Evolutionary conservation across 2,888 invertebrate genomes (phyloP).

Genomic region (Philopedon plagiatum): DNA sequence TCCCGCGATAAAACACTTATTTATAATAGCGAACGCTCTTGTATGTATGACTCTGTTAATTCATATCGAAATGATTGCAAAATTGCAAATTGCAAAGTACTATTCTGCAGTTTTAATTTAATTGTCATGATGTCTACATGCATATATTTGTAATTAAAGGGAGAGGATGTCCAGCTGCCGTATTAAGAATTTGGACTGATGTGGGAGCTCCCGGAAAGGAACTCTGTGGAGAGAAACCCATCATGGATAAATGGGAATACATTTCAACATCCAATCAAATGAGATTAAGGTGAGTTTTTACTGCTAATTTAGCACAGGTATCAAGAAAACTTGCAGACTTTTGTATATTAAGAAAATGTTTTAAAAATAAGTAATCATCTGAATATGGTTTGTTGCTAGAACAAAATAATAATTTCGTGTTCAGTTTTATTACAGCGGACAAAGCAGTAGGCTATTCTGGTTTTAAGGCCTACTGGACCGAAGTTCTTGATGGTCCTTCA

Average conservation of each 20-base stretch:
- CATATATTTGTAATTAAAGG: slow-evolving; percentile 72
- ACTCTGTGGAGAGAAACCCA: slow-evolving; percentile 88
- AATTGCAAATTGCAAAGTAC: too few relatives aligned
- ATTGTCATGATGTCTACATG: too few relatives aligned
- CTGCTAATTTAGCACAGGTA: neutral
- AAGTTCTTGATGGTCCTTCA: slow-evolving; percentile 79
- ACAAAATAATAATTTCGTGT: slow-evolving; percentile 49
- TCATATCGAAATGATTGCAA: too few relatives aligned
- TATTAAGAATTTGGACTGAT: slow-evolving; percentile 90
- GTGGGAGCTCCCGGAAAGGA: slow-evolving; percentile 86
- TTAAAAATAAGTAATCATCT: neutral
- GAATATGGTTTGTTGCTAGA: neutral
- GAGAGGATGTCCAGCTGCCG: slow-evolving; percentile 93
- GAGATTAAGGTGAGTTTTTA: slow-evolving; percentile 81
- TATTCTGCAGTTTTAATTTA: too few relatives aligned
- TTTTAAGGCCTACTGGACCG: slow-evolving; percentile 96
- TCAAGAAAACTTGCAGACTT: neutral
- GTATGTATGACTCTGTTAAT: too few relatives aligned
- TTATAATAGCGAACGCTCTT: too few relatives aligned
- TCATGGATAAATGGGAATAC: slow-evolving; percentile 84
- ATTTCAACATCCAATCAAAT: slow-evolving; percentile 89
- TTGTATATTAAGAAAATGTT: neutral
- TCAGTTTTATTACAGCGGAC: slow-evolving; percentile 94
- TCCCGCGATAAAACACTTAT: too few relatives aligned
- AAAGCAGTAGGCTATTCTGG: slow-evolving; percentile 95